Evolutionary conservation across 2,797 vertebrate species (phyloP), one percentile per base, ranked within the genome.

Genomic region (Podargus strigoides): DNA sequence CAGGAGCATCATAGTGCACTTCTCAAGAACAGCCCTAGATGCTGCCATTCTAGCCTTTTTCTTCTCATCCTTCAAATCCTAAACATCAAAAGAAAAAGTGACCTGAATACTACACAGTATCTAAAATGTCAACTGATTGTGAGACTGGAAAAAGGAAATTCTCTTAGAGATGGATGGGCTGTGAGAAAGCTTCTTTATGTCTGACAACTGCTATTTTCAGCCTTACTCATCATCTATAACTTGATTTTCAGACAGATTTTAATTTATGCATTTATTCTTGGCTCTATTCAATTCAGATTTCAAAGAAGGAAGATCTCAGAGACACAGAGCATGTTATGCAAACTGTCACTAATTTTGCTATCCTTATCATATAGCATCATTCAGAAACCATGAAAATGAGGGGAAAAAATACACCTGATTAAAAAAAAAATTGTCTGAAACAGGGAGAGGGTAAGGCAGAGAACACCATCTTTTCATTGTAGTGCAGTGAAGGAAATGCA

Each of bases 1-100:
- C 84, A 99, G 98, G 59, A 99, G 99, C 99, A 99, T 99, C 99
- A 99, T 99, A 49, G 99, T 99, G 93, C 99, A 99, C 95, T 99
- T 99, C 97, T 99, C 99, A 93, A 99, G 98, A 91, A 99, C 98
- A 7, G 99, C 98, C 89, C 99, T 98, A 60, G 99, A 98, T 41
- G 99, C 99, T 69, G 99, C 99, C 99, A 99, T 99, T 92, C 98
- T 98, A 20, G 99, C 99, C 95, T 99, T 99, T 97, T 99, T 99
- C 98, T 99, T 99, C 96, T 99, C 99, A 93, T 99, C 99, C 96
- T 99, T 99, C 95, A 99, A 97, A 97, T 99, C 99, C 99, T 99
- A 83, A 74, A 76, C 26, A 87, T 4, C 27, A 85, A 72, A 86
- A 58, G 6, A 36, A 74, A 56, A 64, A 44, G 7, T 12, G 1